These are phyloP conservation scores for Cnemophilus loriae DNA, from an alignment of 2,113 vertebrate species.

Conservation along the genomic window DNA sequence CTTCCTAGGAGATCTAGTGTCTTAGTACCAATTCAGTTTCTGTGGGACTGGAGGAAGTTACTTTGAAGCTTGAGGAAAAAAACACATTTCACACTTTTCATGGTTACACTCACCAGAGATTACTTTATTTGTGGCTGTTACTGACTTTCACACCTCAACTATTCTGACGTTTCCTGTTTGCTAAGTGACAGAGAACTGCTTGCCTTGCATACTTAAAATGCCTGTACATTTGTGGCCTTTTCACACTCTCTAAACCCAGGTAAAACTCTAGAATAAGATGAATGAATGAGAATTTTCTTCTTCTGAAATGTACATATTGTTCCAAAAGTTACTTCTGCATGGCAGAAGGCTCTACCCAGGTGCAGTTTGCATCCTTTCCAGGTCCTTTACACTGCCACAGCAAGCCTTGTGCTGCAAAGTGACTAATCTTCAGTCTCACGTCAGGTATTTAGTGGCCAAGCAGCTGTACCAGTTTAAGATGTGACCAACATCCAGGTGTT, in stretches of 20 bases:
- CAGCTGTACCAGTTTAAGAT: not conserved
- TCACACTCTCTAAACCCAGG: not conserved
- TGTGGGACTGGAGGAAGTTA: not conserved
- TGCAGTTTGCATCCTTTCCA: not conserved
- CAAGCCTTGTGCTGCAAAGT: not conserved
- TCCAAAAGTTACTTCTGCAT: not conserved
- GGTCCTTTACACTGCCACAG: not conserved
- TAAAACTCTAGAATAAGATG: not conserved
- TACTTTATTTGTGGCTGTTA: not conserved
- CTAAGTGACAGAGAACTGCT: not conserved
- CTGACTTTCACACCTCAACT: conserved; percentile 23
- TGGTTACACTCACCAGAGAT: not conserved
- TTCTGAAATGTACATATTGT: not conserved
- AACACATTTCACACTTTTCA: not conserved
- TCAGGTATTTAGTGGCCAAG: not conserved
- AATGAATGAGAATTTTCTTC: not conserved
- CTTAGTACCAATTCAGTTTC: not conserved
- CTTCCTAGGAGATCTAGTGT: not conserved
- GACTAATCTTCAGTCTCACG: not conserved
- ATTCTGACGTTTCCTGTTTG: conserved; percentile 18
- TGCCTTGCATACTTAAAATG: not conserved
- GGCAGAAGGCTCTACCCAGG: not conserved
- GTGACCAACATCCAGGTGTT: not conserved
- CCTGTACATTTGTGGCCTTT: not conserved
- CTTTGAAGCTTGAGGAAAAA: not conserved